Evolutionary conservation across 2,113 vertebrate species (phyloP), one percentile per base, ranked within the genome.

Genomic region (Vulpes vulpes): DNA sequence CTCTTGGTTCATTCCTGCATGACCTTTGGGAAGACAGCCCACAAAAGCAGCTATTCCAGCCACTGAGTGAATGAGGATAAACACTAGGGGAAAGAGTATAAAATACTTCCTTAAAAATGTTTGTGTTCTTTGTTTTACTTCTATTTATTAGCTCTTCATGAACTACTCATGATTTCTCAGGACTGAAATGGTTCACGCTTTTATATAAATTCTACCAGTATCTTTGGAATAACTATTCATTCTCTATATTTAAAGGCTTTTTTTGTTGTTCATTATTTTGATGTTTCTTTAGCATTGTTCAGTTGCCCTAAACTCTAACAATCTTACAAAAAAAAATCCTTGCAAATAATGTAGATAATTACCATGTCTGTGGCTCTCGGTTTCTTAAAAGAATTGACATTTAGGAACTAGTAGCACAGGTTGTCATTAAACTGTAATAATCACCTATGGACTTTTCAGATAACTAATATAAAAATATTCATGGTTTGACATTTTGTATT

Each of bases 321-420:
- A 87, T 60, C 4, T 71, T 60, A 92, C 10, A 23, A 53, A 81
- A 76, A 80, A 82, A 92, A 80, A 51, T 43, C 7, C 8, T 81
- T 89, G 32, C 32, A 97, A 78, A 89, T 79, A 32, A 94, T 94
- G 15, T 81, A 78, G 38, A 25, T 86, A 91, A 97, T 97, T 97
- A 95, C 17, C 35, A 90, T 76, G 3, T 59, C 27, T 62, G 30
- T 95, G 91, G 84, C 8, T 78, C 59, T 95, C 67, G 49, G 32
- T 90, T 87, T 95, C 80, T 93, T 92, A 86, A 96, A 95, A 73
- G 16, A 64, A 91, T 53, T 95, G 94, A 87, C 53, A 92, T 94
- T 97, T 94, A 92, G 96, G 62, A 97, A 94, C 49, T 82, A 67
- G 64, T 93, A 79, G 35, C 25, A 92, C 19, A 97, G 82, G 62